These are phyloP conservation scores for Enteromius argenteus DNA, from an alignment of 2,797 vertebrate genomes.

Conservation along the genomic window DNA sequence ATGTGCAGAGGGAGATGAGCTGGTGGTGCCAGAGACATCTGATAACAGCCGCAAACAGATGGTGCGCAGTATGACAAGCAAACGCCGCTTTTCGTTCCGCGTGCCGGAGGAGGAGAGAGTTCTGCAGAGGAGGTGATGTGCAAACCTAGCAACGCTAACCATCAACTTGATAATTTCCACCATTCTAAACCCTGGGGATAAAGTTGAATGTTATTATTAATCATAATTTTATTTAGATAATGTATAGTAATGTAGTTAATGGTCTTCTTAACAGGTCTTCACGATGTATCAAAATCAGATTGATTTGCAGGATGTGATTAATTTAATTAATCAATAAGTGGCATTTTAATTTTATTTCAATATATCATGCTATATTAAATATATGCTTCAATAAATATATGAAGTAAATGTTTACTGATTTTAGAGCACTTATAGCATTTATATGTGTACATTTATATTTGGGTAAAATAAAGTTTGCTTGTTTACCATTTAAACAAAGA, in stretches of 20 bases:
- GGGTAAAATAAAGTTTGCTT: not conserved
- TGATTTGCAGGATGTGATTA: not conserved
- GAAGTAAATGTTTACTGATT: not conserved
- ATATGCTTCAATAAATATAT: not conserved
- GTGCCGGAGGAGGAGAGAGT: constrained; percentile 95
- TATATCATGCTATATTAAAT: not conserved
- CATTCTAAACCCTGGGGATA: not conserved
- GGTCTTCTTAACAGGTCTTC: not conserved
- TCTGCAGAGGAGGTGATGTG: constrained; percentile 90
- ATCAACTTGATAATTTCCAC: not conserved
- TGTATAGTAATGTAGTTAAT: not conserved
- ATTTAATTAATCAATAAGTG: not conserved
- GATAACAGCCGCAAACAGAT: constrained; percentile 98
- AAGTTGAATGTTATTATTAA: not conserved
- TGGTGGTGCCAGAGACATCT: constrained; percentile 96
- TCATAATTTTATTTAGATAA: not conserved
- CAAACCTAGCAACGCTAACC: constrained; percentile 4
- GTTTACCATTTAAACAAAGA: not conserved
- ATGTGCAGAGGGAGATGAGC: constrained; percentile 92
- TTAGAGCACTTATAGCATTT: not conserved
- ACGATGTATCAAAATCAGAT: not conserved
- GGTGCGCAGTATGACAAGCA: constrained; percentile 96
- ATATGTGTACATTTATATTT: not conserved
- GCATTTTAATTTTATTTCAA: not conserved
- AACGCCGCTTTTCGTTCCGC: constrained; percentile 95